phyloP scores from a whole-genome alignment of 2,888 invertebrate species.

The Diaphora mendica region DNA sequence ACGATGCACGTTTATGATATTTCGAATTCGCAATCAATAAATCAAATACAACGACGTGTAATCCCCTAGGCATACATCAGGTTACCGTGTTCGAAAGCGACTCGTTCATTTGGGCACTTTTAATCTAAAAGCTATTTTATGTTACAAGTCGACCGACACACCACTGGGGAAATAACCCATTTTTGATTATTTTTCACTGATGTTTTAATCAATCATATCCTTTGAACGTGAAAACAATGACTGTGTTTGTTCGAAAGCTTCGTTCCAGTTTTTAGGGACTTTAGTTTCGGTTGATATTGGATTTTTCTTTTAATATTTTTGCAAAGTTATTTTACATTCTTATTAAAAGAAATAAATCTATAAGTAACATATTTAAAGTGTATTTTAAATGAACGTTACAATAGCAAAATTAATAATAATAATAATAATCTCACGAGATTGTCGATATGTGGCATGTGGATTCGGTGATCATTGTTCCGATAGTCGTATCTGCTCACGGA shows the following conservation, averaged over 20 bases:
- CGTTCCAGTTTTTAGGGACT: constrained; percentile 19
- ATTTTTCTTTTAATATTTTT: constrained; percentile 1
- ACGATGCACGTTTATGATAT: background rate
- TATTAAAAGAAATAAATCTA: background rate
- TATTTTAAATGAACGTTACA: no score
- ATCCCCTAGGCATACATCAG: constrained; percentile 39
- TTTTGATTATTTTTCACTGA: constrained; percentile 50
- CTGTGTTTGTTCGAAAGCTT: constrained; percentile 30
- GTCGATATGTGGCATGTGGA: no score
- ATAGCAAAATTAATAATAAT: no score
- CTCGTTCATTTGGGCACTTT: constrained; percentile 64
- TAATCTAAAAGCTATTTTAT: constrained; percentile 82
- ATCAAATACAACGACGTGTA: constrained; percentile 36
- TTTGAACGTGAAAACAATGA: constrained; percentile 46
- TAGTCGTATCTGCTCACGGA: no score
- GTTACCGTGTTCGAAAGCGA: constrained; percentile 43
- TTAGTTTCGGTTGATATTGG: background rate
- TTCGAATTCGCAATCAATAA: constrained; percentile 41
- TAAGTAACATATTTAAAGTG: no score
- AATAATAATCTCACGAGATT: no score
- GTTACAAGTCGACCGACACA: constrained; percentile 61
- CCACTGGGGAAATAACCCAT: constrained; percentile 65
- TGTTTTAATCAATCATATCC: constrained; percentile 64
- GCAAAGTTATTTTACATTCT: background rate
- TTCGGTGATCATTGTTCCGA: no score